Conservation (phyloP, 2,888 invertebrate species). For the Uropetala carovei region DNA sequence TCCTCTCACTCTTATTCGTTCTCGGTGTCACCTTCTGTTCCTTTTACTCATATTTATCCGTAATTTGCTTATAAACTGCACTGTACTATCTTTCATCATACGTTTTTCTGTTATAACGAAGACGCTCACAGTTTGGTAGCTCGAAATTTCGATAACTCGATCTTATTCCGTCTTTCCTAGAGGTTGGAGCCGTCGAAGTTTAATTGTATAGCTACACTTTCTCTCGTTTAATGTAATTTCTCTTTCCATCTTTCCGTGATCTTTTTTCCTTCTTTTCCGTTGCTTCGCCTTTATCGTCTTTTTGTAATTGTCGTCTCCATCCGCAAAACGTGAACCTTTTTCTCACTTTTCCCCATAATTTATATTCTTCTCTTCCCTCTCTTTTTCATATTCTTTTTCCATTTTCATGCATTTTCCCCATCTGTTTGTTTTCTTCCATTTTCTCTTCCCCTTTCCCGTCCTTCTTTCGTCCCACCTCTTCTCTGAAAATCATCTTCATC, state of each 20-base stretch:
- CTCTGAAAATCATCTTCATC: too few relatives aligned
- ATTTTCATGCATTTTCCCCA: not conserved
- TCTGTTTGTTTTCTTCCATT: not conserved
- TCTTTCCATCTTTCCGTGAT: not conserved
- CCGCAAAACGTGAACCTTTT: too few relatives aligned
- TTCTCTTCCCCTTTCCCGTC: not conserved
- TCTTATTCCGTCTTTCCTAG: not conserved
- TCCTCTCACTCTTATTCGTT: too few relatives aligned
- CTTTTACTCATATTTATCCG: too few relatives aligned
- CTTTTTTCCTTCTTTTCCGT: not conserved
- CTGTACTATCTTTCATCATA: too few relatives aligned
- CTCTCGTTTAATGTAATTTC: not conserved
- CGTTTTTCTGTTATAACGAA: not conserved
- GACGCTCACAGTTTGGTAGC: not conserved
- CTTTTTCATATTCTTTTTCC: not conserved
- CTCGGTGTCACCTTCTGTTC: too few relatives aligned
- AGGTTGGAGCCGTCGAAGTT: too few relatives aligned
- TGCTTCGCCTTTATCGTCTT: too few relatives aligned
- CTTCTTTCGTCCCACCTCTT: too few relatives aligned
- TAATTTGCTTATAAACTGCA: too few relatives aligned
- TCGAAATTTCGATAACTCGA: too few relatives aligned
- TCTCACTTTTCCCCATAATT: not conserved
- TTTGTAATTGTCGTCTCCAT: too few relatives aligned
- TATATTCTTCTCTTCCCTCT: not conserved
- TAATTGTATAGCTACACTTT: not conserved